These are phyloP conservation scores for Tyria jacobaeae DNA, from an alignment of 2,888 invertebrate genomes.

Conservation along the genomic window DNA sequence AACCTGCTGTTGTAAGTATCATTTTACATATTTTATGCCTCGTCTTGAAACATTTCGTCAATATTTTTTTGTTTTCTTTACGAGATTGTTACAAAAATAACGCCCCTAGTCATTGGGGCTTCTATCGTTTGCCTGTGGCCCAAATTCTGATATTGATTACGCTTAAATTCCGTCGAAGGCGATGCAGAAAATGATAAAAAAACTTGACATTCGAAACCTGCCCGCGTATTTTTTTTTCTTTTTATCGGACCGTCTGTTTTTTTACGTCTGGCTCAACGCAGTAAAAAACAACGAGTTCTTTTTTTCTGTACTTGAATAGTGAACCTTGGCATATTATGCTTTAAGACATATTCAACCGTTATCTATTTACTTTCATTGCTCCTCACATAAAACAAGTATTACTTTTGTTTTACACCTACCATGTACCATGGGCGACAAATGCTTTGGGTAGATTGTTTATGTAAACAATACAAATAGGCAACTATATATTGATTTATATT, in stretches of 20 bases:
- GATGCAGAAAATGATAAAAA: slow-evolving; percentile 65
- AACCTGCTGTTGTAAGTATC: slow-evolving; percentile 79
- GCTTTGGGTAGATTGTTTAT: slow-evolving; percentile 9
- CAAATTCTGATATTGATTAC: slow-evolving; percentile 35
- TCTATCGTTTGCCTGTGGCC: slow-evolving; percentile 34
- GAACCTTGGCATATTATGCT: slow-evolving; percentile 67
- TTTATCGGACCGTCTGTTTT: slow-evolving; percentile 74
- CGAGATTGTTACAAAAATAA: slow-evolving; percentile 77
- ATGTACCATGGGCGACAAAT: slow-evolving; percentile 4
- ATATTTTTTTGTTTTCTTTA: slow-evolving; percentile 84
- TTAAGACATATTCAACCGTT: slow-evolving; percentile 45
- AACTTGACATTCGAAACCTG: slow-evolving; percentile 80
- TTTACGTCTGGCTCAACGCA: slow-evolving; percentile 82
- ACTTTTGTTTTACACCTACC: slow-evolving; percentile 1
- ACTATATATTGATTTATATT: not conserved
- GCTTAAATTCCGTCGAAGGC: slow-evolving; percentile 38
- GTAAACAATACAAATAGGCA: slow-evolving; percentile 9
- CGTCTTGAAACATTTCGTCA: slow-evolving; percentile 64
- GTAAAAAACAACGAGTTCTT: slow-evolving; percentile 75
- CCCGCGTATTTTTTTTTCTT: slow-evolving; percentile 83
- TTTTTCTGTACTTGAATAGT: slow-evolving; percentile 65
- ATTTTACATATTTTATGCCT: slow-evolving; percentile 45
- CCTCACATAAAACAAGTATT: slow-evolving; percentile 22
- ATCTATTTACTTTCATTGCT: slow-evolving; percentile 23
- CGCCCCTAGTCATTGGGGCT: slow-evolving; percentile 53